Conservation (phyloP, 2,113 vertebrate genomes). For the Phycodurus eques region DNA sequence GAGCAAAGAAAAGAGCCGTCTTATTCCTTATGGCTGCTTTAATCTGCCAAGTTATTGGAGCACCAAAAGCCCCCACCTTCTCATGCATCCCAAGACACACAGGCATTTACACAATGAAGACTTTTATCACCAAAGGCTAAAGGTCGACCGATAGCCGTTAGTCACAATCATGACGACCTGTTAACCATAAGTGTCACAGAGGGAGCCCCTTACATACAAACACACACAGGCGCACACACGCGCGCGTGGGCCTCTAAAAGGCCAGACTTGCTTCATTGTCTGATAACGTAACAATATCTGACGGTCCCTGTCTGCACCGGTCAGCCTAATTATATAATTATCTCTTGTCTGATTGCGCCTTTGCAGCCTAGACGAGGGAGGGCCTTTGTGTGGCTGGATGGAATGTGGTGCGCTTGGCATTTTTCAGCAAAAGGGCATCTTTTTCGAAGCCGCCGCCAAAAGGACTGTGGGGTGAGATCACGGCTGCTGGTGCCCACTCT, state of each 20-base stretch:
- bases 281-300: slow-evolving; percentile 51
- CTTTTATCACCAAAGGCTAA: slow-evolving; percentile 34
- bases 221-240: slow-evolving; percentile 17
- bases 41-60: no score
- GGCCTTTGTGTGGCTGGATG: slow-evolving; percentile 63
- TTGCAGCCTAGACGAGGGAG: slow-evolving; percentile 62
- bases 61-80: slow-evolving; percentile 45
- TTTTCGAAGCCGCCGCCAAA: slow-evolving; percentile 64
- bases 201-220: slow-evolving; percentile 25
- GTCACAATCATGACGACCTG: slow-evolving; percentile 51
- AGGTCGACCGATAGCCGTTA: slow-evolving; percentile 42
- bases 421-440: slow-evolving; percentile 77
- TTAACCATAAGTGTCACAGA: slow-evolving; percentile 40
- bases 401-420: slow-evolving; percentile 76
- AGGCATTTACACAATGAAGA: slow-evolving; percentile 25
- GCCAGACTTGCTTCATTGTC: slow-evolving; percentile 56
- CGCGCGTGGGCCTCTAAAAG: slow-evolving; percentile 36
- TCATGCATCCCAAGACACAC: slow-evolving; percentile 23
- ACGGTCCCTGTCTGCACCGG: slow-evolving; percentile 46
- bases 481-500: slow-evolving; percentile 70
- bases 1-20: no score
- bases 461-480: slow-evolving; percentile 63
- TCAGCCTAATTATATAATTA: slow-evolving; percentile 71
- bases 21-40: no score
- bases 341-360: slow-evolving; percentile 67